Percentiles rank a stretch among this genome's conserved stretches.
Conservation (phyloP, 23 tunicate species). For the Styela plicata region DNA sequence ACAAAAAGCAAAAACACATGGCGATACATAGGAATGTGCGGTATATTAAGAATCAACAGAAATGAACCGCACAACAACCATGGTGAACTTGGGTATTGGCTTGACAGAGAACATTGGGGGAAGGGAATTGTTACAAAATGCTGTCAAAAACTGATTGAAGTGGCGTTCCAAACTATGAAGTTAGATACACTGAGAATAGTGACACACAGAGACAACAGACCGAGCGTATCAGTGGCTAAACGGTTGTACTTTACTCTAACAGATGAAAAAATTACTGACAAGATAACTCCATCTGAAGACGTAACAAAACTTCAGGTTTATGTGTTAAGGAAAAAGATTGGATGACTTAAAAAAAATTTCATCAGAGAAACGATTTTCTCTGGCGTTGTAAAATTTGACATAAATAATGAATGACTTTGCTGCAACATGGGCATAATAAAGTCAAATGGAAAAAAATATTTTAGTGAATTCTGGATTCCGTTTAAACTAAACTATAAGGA, state of each 20-base stretch:
- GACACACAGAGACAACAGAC: slow-evolving; percentile 10
- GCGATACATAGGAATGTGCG: slow-evolving; percentile 28
- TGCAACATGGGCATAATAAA: too few relatives aligned
- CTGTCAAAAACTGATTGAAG: not conserved
- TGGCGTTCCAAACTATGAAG: not conserved
- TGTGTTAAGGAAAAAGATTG: not conserved
- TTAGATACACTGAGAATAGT: slow-evolving; percentile 1
- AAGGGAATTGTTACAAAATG: slow-evolving; percentile 16
- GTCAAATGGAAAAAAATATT: too few relatives aligned
- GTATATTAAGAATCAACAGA: slow-evolving; percentile 6
- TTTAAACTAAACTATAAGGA: too few relatives aligned
- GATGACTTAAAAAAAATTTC: too few relatives aligned
- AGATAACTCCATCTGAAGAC: not conserved
- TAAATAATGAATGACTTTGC: too few relatives aligned
- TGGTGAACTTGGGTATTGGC: slow-evolving; percentile 30
- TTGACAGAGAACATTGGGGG: slow-evolving; percentile 8
- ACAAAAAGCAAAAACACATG: not conserved
- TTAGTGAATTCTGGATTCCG: too few relatives aligned
- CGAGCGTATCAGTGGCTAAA: slow-evolving; percentile 16
- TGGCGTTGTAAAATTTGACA: too few relatives aligned
- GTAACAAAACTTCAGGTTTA: not conserved
- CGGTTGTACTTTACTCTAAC: not conserved
- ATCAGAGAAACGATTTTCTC: too few relatives aligned
- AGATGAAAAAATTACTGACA: slow-evolving; percentile 2
- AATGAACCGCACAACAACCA: not conserved